Conservation (phyloP, 2,797 vertebrate genomes). For the Rhinogobio ventralis region DNA sequence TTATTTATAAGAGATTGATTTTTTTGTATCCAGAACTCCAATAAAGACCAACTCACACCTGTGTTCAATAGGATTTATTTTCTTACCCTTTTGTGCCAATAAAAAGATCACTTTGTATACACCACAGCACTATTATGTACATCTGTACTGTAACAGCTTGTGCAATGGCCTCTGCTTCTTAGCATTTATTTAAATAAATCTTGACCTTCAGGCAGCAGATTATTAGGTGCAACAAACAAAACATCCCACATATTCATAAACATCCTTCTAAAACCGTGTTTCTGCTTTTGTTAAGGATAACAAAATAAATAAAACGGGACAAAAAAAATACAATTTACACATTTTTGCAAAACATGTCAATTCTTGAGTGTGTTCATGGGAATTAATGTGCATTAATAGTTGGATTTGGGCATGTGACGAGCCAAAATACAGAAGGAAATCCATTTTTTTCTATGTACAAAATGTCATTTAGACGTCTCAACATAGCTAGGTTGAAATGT, state of each 20-base stretch:
- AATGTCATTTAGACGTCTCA: not conserved
- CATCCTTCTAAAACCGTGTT: not conserved
- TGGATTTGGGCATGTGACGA: not conserved
- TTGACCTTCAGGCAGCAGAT: slow-evolving; percentile 17
- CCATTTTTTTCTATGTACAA: not conserved
- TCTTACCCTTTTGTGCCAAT: slow-evolving; percentile 32
- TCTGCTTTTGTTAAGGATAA: slow-evolving; percentile 1
- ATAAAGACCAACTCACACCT: not conserved
- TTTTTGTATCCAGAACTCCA: not conserved
- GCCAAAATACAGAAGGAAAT: not conserved
- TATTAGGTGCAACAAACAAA: slow-evolving; percentile 6
- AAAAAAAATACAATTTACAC: not conserved
- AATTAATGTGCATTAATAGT: not conserved
- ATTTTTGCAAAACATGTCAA: not conserved
- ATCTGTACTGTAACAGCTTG: slow-evolving; percentile 50
- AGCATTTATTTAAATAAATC: slow-evolving; percentile 34
- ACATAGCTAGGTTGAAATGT: not conserved
- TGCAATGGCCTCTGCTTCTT: slow-evolving; percentile 15
- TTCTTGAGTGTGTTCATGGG: not conserved
- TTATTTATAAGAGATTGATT: not conserved
- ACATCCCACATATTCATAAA: not conserved
- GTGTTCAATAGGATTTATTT: slow-evolving; percentile 41
- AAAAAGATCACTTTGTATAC: slow-evolving; percentile 36
- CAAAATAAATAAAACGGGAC: not conserved
- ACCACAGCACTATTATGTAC: slow-evolving; percentile 60